phyloP scores from a whole-genome alignment of 2,113 vertebrate species.

The Ifrita kowaldi region DNA sequence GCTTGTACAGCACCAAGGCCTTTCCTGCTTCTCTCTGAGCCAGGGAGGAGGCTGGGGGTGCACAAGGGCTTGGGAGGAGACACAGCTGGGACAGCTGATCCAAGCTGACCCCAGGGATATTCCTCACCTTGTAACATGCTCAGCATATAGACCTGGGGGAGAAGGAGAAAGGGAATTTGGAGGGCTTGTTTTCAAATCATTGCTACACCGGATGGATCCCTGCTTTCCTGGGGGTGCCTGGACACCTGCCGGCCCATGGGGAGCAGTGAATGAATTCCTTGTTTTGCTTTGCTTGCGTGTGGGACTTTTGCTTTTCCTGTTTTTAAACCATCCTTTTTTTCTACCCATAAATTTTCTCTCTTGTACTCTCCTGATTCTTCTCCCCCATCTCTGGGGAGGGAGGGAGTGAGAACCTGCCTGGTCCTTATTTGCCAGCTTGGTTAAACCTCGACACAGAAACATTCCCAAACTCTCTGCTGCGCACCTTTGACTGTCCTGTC shows the following conservation, averaged over 20 bases:
- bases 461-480: background rate
- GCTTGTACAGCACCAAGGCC: background rate
- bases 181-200: background rate
- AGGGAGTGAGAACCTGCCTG: background rate
- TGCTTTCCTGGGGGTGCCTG: background rate
- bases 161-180: background rate
- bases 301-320: background rate
- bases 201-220: background rate
- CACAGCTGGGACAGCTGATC: background rate
- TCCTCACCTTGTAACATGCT: too few species aligned
- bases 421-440: background rate
- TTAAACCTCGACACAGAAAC: background rate
- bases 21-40: background rate
- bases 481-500: rapidly evolving
- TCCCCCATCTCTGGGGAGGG: background rate
- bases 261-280: background rate
- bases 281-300: background rate
- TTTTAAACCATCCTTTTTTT: background rate
- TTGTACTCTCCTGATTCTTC: background rate
- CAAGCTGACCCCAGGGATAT: background rate
- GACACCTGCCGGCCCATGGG: too few species aligned
- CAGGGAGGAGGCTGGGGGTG: background rate
- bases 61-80: background rate
- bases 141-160: too few species aligned
- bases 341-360: rapidly evolving